Evolutionary conservation across 2,797 vertebrate species (phyloP), one percentile per base, ranked within the genome.

Genomic region (Parauchenoglanis punctatus): DNA sequence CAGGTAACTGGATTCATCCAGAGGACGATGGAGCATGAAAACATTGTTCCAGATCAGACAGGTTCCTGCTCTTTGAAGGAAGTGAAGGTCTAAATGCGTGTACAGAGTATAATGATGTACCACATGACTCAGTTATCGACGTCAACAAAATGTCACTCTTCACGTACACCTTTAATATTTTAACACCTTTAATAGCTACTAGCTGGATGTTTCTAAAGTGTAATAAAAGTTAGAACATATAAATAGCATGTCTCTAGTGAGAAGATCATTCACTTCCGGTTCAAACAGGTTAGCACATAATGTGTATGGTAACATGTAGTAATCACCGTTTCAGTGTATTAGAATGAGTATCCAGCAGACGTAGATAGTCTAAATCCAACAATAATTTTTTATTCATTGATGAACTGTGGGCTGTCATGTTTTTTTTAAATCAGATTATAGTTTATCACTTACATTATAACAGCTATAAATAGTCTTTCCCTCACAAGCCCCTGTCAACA

Each of bases 1-100:
- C 89, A 90, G 90, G 93, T 91, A 92, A 89, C 92, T 92, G 92
- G 91, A 91, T 77, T 81, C 80, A 65, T 61, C 25, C 54, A 28
- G 83, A 85, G 35, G 68, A 46, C 52, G 12, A 58, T 4, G 7
- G 78, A 81, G 88, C 75, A 78, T 35, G 56, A 84, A 76, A 68
- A 84, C 87, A 54, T 15, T 84, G 77, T 61, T 81, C 70, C 52
- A 68, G 75, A 40, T 83, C 49, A 65, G 18, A 81, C 31, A n/a
- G 20, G 73, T 44, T 31, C 31, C 44, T 67, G 61, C 81, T 49
- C 12, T 52, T 18, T 82, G 13, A 56, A 18, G 25, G 56, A 77
- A 31, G 49, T 31, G 23, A 73, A 73, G n/a, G 6, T 52, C 44
- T 25, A 75, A 75, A 44, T 11, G 28, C 18, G 35, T 11, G 8